phyloP scores from a whole-genome alignment of 64 coral and sea anemone species.

The Cladopsammia gracilis region DNA sequence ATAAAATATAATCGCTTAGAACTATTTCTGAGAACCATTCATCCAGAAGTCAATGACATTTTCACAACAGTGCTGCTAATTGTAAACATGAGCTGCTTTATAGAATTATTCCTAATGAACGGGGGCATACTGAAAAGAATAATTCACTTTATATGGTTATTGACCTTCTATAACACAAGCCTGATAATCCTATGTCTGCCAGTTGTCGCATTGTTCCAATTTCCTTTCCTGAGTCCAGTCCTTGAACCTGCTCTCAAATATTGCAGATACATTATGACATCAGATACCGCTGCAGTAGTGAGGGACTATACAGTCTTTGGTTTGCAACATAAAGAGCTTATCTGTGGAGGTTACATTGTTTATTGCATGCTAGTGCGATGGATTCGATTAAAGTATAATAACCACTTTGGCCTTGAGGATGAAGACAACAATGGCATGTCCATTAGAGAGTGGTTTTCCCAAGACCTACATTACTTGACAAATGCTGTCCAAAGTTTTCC shows the following conservation, averaged over 20 bases:
- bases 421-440: constrained; percentile 34
- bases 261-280: constrained; percentile 87
- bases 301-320: constrained; percentile 64
- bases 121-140: constrained; percentile 93
- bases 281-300: constrained; percentile 75
- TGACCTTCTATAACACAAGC: constrained; percentile 89
- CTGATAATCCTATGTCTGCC: constrained; percentile 90
- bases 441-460: constrained; percentile 79
- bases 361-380: constrained; percentile 73
- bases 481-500: constrained; percentile 70
- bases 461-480: constrained; percentile 87
- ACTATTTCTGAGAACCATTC: constrained; percentile 87
- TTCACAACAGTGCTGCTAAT: constrained; percentile 79
- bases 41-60: constrained; percentile 98
- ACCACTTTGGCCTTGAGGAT: constrained; percentile 59
- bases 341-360: constrained; percentile 63
- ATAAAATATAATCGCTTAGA: constrained; percentile 73
- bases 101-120: constrained; percentile 88
- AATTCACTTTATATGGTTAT: constrained; percentile 74
- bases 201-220: constrained; percentile 78
- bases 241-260: constrained; percentile 75
- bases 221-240: constrained; percentile 65
- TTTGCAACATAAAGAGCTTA: constrained; percentile 50
- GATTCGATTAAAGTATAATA: constrained; percentile 79
- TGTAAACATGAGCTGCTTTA: constrained; percentile 80